These are phyloP conservation scores for Lytechinus variegatus DNA, from an alignment of 35 echinoderm and acorn worm species.

Conservation along the genomic window DNA sequence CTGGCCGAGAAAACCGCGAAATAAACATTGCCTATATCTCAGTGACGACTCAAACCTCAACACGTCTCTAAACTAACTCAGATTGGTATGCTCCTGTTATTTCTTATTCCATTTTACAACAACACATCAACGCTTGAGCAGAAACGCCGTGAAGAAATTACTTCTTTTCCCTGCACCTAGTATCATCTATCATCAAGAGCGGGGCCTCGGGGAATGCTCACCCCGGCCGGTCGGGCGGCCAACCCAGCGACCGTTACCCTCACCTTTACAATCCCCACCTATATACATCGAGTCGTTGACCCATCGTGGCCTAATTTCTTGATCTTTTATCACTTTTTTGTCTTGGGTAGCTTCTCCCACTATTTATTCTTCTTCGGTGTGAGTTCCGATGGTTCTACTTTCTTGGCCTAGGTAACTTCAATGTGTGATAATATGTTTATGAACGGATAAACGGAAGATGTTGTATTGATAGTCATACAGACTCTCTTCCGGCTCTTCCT, in stretches of 20 bases:
- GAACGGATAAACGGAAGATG: conserved; percentile 46
- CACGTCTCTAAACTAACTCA: conserved; percentile 15
- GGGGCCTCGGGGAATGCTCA: conserved; percentile 24
- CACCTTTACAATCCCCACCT: neutral
- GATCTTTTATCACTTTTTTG: conserved; percentile 50
- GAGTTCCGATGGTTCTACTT: conserved; percentile 53
- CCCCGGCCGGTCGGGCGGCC: conserved; percentile 43
- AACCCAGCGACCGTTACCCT: conserved; percentile 41
- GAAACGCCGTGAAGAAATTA: conserved; percentile 56
- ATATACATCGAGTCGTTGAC: conserved; percentile 24
- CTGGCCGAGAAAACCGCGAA: conserved; percentile 21
- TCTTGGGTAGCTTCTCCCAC: conserved; percentile 37
- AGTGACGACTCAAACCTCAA: conserved; percentile 41
- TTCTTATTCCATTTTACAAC: conserved; percentile 41
- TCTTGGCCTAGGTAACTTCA: neutral
- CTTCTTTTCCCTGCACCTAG: conserved; percentile 43
- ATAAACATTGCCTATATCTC: neutral
- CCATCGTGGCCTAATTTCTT: conserved; percentile 43
- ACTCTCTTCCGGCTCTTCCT: conserved; percentile 31
- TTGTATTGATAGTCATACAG: conserved; percentile 47
- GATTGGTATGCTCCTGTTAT: conserved; percentile 43
- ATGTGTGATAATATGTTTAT: conserved; percentile 44
- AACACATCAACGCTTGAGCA: conserved; percentile 55
- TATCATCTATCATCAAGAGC: conserved; percentile 42
- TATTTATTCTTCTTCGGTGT: conserved; percentile 21